Conservation (phyloP, 1,140 invertebrate species). For the Microplitis demolitor region DNA sequence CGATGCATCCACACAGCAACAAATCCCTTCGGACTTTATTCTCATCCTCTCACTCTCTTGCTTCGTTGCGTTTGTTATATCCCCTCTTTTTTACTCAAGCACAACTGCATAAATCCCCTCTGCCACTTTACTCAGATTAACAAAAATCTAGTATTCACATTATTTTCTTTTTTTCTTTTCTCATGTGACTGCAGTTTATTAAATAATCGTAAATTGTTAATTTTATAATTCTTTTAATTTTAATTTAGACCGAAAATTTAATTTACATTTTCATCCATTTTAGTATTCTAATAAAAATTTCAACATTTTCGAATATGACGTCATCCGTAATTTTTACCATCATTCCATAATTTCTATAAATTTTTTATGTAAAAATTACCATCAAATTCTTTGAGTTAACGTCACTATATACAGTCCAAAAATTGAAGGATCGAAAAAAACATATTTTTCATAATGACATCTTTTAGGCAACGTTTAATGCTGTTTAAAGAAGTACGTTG, state of each 20-base stretch:
- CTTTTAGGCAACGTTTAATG: too few relatives aligned
- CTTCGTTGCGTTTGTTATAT: conserved; percentile 12
- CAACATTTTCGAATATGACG: too few relatives aligned
- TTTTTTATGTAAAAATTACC: too few relatives aligned
- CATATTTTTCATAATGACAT: too few relatives aligned
- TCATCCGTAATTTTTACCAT: too few relatives aligned
- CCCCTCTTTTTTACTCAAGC: conserved; percentile 1
- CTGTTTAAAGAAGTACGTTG: too few relatives aligned
- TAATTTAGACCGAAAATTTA: too few relatives aligned
- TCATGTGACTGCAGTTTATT: not conserved
- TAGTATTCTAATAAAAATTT: too few relatives aligned
- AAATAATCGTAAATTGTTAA: not conserved
- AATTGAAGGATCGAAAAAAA: not conserved
- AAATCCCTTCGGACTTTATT: conserved; percentile 14
- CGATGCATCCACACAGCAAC: conserved; percentile 22
- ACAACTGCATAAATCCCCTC: conserved; percentile 8
- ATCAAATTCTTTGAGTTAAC: too few relatives aligned
- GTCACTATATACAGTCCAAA: too few relatives aligned
- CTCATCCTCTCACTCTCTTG: not conserved
- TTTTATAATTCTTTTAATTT: conserved; percentile 1
- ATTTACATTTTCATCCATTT: too few relatives aligned
- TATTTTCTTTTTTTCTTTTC: conserved; percentile 1
- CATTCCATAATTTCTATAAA: too few relatives aligned
- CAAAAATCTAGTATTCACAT: conserved; percentile 3
- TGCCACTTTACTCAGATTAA: conserved; percentile 18